These are phyloP conservation scores for Diceros bicornis DNA, from an alignment of 2,797 vertebrate species.

Conservation along the genomic window DNA sequence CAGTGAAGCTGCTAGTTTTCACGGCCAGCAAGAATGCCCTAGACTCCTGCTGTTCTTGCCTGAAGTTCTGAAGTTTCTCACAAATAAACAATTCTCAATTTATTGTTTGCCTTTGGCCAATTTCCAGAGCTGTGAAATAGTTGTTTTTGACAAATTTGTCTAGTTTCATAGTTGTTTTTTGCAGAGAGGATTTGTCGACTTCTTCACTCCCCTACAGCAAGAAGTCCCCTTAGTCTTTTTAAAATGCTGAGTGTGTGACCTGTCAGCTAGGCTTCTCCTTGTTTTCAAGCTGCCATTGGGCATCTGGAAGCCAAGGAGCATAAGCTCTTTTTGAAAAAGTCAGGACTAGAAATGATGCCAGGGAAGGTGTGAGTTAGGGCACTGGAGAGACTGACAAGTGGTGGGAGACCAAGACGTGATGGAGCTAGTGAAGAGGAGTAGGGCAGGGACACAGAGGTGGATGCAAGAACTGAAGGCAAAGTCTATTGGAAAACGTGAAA, in stretches of 20 bases:
- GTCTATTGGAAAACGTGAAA: background rate
- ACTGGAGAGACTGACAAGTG: background rate
- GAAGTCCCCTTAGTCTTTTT: slow-evolving; percentile 18
- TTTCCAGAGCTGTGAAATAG: slow-evolving; percentile 42
- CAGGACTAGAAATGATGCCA: background rate
- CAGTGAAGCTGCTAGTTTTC: background rate
- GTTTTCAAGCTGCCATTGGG: background rate
- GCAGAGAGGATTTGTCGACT: slow-evolving; percentile 1
- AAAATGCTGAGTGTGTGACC: background rate
- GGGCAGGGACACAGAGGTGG: background rate
- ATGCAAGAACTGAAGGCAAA: background rate
- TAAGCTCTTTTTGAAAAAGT: background rate
- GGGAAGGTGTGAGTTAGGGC: background rate
- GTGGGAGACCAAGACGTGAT: background rate
- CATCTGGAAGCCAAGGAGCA: background rate
- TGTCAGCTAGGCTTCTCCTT: slow-evolving; percentile 23
- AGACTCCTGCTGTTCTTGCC: background rate
- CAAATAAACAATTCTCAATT: slow-evolving; percentile 34
- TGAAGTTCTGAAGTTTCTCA: slow-evolving; percentile 10
- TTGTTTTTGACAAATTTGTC: slow-evolving; percentile 54
- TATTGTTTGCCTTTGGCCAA: slow-evolving; percentile 64
- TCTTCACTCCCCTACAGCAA: background rate
- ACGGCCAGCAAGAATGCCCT: background rate
- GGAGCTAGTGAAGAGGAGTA: background rate
- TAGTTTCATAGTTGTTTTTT: slow-evolving; percentile 43